Evolutionary conservation across 2,888 invertebrate genomes (phyloP), one percentile per base, ranked within the genome.

Genomic region (Tubulanus polymorphus): DNA sequence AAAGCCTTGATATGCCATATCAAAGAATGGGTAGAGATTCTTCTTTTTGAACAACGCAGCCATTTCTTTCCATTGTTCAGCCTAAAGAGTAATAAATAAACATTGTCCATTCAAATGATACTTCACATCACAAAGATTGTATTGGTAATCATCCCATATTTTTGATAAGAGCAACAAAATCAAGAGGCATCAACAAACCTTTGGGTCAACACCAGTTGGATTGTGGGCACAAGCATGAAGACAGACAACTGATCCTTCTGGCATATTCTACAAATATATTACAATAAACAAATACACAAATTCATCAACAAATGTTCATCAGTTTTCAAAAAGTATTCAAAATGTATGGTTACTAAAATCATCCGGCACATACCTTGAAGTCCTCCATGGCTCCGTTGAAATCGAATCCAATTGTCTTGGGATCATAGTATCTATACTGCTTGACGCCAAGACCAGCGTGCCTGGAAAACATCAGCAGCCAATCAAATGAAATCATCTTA

Each of bases 201-300:
- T 76, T 12, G 80, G 80, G 57, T 80, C 80, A 2, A 79, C 79
- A 47, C 80, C 79, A 27, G 97, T 99, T 15, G 97, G 97, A 82
- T 99, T 97, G 81, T 97, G 97, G 6, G 97, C 96, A 81, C 96
- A 97, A 1, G 96, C 96, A 78, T 97, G 97, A 37, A 99, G 81
- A 56, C 99, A 81, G 67, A 99, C 87, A 10, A 95, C 85, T 0
- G 95, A 89, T 51, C 87, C 87, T 72, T 90, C 88, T 0, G 96
- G 96, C 47, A 95, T 93, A 85, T 91, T 91, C 91, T 93, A 80
- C 8, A 84, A 83, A 55, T 55, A 62, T 66, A 66, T 29, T 15
- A 18, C 32, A 49, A 51, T 10, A 56, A 10, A 48, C 10, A 28
- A 30, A 54, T 8, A 54, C 10, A 54, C 20, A 28, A 6, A 52